These are phyloP conservation scores for Silurus asotus DNA, from an alignment of 2,113 vertebrate species.

Conservation along the genomic window DNA sequence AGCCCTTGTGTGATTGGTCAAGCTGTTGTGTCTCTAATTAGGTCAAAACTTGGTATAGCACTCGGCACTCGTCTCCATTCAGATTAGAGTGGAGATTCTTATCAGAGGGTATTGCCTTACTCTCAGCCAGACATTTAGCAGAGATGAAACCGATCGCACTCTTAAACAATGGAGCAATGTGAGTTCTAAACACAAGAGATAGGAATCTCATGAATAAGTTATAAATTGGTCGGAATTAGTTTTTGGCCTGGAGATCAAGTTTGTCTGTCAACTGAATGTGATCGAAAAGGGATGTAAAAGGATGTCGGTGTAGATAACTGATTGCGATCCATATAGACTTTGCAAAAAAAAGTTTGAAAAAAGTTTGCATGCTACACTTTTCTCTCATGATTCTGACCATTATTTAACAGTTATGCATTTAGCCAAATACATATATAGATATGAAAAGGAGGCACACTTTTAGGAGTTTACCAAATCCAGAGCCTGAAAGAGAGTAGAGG, in stretches of 20 bases:
- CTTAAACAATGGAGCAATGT: conserved; percentile 17
- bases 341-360: not conserved
- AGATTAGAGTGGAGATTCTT: conserved; percentile 13
- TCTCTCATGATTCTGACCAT: not conserved
- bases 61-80: conserved; percentile 31
- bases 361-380: not conserved
- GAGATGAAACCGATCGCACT: conserved; percentile 31
- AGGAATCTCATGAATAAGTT: conserved; percentile 42
- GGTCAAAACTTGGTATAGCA: conserved; percentile 27
- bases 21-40: conserved; percentile 22
- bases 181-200: conserved; percentile 41
- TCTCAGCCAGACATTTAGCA: not conserved
- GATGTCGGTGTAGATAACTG: conserved; percentile 16
- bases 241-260: conserved; percentile 24
- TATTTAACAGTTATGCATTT: not conserved
- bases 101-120: conserved; percentile 45
- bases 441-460: not conserved
- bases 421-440: not conserved
- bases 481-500: not conserved
- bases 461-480: not conserved
- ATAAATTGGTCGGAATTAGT: conserved; percentile 22
- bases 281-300: conserved; percentile 17
- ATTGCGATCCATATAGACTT: not conserved
- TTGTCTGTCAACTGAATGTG: conserved; percentile 17
- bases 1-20: conserved; percentile 36